A percentile compares a stretch with the other conserved stretches of the same genome.
Conservation (phyloP, 1,140 invertebrate species). For the Archivesica marissinica region DNA sequence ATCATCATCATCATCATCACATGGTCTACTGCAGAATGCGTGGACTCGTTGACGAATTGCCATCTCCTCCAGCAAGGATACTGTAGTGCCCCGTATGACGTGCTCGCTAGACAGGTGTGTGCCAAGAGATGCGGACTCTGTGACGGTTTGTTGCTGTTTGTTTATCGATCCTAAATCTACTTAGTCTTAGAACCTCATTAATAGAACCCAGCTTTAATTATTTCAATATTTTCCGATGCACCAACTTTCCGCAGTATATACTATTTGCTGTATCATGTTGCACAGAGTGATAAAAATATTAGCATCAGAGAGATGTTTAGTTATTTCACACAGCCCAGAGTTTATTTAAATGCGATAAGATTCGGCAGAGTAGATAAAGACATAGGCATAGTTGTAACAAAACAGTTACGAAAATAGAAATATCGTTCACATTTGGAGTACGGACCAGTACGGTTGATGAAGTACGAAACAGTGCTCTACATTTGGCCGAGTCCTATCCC, state of each 20-base stretch:
- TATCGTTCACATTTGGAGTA: too few species aligned
- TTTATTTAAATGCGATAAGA: too few species aligned
- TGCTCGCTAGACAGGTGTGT: slow-evolving; percentile 40
- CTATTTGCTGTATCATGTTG: background rate
- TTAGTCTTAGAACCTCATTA: background rate
- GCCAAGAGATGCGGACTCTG: slow-evolving; percentile 44
- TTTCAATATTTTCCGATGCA: background rate
- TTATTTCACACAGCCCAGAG: background rate
- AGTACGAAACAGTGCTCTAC: too few species aligned
- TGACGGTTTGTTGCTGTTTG: slow-evolving; percentile 19
- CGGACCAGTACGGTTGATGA: too few species aligned
- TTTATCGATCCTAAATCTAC: background rate
- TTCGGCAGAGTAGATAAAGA: too few species aligned
- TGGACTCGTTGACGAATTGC: background rate
- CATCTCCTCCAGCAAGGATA: background rate
- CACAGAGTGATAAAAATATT: background rate
- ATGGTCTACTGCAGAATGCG: slow-evolving; percentile 40
- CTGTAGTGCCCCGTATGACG: slow-evolving; percentile 38
- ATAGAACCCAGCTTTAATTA: background rate
- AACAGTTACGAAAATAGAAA: too few species aligned
- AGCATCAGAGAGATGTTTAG: background rate
- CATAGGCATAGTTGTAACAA: too few species aligned
- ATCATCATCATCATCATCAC: too few species aligned
- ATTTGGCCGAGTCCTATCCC: too few species aligned
- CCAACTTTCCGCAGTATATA: background rate